Percentiles rank a stretch among this genome's conserved stretches.
These are phyloP conservation scores for Canis aureus DNA, from an alignment of 2,113 vertebrate species.

Conservation along the genomic window DNA sequence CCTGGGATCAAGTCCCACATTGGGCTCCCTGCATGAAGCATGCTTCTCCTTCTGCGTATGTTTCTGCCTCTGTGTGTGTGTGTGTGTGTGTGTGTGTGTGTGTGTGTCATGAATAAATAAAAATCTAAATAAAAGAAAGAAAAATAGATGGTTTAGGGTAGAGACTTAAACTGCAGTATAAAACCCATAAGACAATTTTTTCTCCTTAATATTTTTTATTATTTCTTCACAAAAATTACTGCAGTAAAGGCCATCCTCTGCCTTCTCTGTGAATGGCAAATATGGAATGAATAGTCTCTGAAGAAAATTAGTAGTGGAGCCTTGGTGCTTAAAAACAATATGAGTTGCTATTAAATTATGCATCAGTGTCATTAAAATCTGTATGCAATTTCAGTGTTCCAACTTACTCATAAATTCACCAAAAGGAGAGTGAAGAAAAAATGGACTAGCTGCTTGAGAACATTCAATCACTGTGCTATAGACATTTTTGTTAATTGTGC, in stretches of 20 bases:
- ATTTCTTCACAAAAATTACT: conserved; percentile 23
- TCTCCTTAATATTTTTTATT: background rate
- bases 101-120: too few species aligned
- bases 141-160: background rate
- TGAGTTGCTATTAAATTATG: conserved; percentile 29
- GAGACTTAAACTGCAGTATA: background rate
- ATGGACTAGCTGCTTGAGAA: background rate
- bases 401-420: background rate
- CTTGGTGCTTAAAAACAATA: conserved; percentile 26
- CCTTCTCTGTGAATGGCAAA: background rate
- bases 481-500: conserved; percentile 19
- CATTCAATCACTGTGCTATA: background rate
- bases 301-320: background rate
- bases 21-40: too few species aligned
- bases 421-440: background rate
- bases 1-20: too few species aligned
- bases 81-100: too few species aligned
- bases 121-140: background rate
- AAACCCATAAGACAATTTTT: background rate
- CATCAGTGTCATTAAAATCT: background rate
- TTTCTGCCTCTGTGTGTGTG: too few species aligned
- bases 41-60: too few species aligned
- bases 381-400: background rate
- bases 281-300: background rate
- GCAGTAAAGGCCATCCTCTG: background rate